Conservation (phyloP, 2,888 invertebrate species). For the Parnassius orleans region DNA sequence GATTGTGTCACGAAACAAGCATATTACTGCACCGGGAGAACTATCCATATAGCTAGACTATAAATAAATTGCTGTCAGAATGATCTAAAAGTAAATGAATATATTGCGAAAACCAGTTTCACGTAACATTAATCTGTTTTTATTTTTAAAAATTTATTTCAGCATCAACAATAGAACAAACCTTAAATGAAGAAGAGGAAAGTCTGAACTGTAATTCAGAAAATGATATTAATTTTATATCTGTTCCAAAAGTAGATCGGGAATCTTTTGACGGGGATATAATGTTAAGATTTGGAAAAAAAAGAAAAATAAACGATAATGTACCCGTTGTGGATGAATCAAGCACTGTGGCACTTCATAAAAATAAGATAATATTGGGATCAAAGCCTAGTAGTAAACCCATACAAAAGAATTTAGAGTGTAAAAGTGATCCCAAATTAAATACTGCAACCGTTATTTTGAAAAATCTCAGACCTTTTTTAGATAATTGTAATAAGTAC, state of each 20-base stretch:
- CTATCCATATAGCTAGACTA: too few relatives aligned
- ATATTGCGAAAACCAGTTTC: too few relatives aligned
- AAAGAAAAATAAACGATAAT: conserved; percentile 1
- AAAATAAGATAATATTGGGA: conserved; percentile 53
- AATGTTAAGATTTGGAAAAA: not conserved
- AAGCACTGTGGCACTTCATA: not conserved
- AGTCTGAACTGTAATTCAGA: conserved; percentile 2
- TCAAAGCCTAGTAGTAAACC: conserved; percentile 41
- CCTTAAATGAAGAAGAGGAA: not conserved
- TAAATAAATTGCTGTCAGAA: too few relatives aligned
- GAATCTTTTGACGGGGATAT: not conserved
- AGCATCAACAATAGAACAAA: conserved; percentile 15
- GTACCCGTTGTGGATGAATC: not conserved
- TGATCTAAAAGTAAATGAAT: too few relatives aligned
- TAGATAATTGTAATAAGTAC: conserved; percentile 48
- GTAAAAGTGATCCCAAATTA: conserved; percentile 1
- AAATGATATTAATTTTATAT: not conserved
- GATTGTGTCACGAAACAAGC: too few relatives aligned
- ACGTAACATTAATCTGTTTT: too few relatives aligned
- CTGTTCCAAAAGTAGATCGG: not conserved
- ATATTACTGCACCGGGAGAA: too few relatives aligned
- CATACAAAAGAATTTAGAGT: conserved; percentile 7
- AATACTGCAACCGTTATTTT: conserved; percentile 41
- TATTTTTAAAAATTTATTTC: conserved; percentile 18
- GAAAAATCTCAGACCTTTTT: conserved; percentile 44